These are phyloP conservation scores for Stegodyphus mimosarum DNA, from an alignment of 1,140 invertebrate genomes.

Conservation along the genomic window DNA sequence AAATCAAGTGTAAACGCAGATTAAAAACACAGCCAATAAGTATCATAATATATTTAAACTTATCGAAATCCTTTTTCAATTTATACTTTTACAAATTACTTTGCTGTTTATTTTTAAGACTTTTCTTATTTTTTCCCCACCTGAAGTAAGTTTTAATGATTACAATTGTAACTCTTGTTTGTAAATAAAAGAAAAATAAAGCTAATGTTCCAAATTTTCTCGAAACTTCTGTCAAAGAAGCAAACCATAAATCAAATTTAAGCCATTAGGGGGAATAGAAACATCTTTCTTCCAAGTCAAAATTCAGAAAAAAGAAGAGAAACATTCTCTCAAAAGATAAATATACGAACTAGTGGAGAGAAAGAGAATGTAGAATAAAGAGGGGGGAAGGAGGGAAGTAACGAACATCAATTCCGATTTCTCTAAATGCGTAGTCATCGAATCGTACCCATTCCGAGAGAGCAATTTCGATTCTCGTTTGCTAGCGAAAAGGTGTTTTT, in stretches of 20 bases:
- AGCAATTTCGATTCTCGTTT: not conserved
- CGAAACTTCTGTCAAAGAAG: constrained; percentile 37
- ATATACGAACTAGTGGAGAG: constrained; percentile 11
- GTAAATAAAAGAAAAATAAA: constrained; percentile 15
- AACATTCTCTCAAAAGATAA: constrained; percentile 31
- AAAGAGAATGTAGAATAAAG: not conserved
- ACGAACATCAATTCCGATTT: constrained; percentile 20
- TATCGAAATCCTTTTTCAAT: too few species aligned
- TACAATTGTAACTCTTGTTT: constrained; percentile 9
- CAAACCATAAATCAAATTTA: constrained; percentile 37
- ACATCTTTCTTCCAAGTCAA: constrained; percentile 46
- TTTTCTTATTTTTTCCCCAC: too few species aligned
- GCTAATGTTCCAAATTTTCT: constrained; percentile 35
- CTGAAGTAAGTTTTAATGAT: not conserved
- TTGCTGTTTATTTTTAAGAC: too few species aligned
- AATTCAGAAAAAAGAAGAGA: constrained; percentile 12
- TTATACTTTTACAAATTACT: too few species aligned
- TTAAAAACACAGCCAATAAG: too few species aligned
- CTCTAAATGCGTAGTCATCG: not conserved
- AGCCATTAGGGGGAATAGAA: constrained; percentile 47
- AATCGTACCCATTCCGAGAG: not conserved
- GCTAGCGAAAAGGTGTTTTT: too few species aligned
- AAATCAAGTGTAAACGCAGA: too few species aligned
- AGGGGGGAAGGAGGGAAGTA: not conserved
- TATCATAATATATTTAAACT: too few species aligned